Evolutionary conservation across 2,797 vertebrate species (phyloP).

Genomic region (Acropternis orthonyx): DNA sequence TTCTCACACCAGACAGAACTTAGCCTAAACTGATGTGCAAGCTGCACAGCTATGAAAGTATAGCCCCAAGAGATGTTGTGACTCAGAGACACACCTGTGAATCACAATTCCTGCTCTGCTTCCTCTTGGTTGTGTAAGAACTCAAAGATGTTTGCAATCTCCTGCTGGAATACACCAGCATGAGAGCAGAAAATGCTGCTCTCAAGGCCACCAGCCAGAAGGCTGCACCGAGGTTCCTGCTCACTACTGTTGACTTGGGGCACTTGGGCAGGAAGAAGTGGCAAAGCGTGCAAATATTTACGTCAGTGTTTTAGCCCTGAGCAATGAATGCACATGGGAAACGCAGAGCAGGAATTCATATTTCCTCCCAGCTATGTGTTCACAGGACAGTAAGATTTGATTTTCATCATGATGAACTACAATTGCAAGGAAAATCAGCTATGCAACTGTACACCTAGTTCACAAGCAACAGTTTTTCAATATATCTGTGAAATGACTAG

Average conservation of each 20-base stretch:
- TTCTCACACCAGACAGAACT: not conserved
- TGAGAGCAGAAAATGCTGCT: fast-evolving
- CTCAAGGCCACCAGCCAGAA: not conserved
- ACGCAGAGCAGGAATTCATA: fast-evolving
- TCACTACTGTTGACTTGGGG: not conserved
- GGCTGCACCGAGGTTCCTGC: not conserved
- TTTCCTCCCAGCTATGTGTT: fast-evolving
- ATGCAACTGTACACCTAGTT: not conserved
- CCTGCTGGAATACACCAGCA: not conserved
- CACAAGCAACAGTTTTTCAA: not conserved
- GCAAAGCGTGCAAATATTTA: fast-evolving
- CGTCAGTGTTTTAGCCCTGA: fast-evolving
- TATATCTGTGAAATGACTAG: not conserved
- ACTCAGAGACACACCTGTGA: slow-evolving; percentile 3
- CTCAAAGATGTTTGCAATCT: not conserved
- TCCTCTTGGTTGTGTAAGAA: not conserved
- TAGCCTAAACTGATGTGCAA: not conserved
- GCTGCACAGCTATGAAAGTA: not conserved
- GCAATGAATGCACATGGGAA: not conserved
- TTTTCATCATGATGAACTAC: not conserved
- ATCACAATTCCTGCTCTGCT: not conserved
- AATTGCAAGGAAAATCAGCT: not conserved
- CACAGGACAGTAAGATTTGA: not conserved
- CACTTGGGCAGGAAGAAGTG: not conserved
- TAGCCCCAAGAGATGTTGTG: not conserved